Base-by-base conservation (phyloP, 2,797 vertebrate genomes). In the Aldrovandia affinis region DNA sequence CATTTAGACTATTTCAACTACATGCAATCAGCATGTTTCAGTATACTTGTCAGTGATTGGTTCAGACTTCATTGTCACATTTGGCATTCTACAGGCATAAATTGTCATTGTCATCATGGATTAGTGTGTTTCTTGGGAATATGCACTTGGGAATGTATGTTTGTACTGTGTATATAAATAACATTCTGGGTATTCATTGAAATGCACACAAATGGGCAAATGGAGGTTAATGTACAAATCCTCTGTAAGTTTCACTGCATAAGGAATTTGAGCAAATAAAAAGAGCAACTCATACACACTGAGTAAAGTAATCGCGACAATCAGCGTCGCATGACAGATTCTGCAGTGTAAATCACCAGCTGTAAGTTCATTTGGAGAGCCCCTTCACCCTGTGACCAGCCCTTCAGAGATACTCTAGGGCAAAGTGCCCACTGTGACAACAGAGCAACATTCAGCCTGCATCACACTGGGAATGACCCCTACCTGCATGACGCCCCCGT, bases 401-500 rank as follows among this genome's bases (percentile, higher is more conserved):
- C 70, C 20, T 44, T 75, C 10, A 44, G 70, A 44, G 39, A 75
- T 70, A 20, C 30, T 14, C 30, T 65, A 33, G 22, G 25, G 22
- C 10, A 55, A 20, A 7, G 25, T 1, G 22, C n/a, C 63, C n/a
- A 28, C 63, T 65, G 63, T 33, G 28, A 65, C 63, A 8, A 30
- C 61, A 65, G 61, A 65, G 61, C 2, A 5, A 65, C 25, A 65
- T 30, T 65, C 61, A 65, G 61, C 61, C 61, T 14, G 5, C 61
- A 30, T n/a, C 25, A 10, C 55, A 20, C 80, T 61, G 61, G 47
- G 42, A 75, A 86, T 68, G 81, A 61, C 86, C 81, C 91, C 89
- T 92, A 92, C 91, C 91, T 92, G 88, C 70, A 80, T 36, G 85
- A 55, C 82, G 90, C 80, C 86, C 87, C 83, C 68, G 25, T 86